Evolutionary conservation across 2,888 invertebrate species (phyloP).

Genomic region (Drosophila affinis): DNA sequence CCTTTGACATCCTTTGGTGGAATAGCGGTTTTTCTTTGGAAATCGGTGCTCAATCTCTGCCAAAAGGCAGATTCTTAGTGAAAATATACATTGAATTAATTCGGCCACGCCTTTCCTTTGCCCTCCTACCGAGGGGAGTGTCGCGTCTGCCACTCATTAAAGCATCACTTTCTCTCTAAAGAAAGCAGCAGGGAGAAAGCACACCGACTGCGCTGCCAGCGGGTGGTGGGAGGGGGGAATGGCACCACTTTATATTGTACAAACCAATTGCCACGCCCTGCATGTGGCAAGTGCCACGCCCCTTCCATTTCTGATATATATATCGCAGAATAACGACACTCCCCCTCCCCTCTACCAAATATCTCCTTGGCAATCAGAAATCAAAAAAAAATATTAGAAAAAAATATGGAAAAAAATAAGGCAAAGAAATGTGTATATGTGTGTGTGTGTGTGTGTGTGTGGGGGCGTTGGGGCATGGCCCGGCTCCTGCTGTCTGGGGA

Average conservation of each 20-base stretch:
- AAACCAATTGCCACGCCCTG: constrained; percentile 26
- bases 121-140: too few relatives aligned
- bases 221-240: not conserved
- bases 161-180: constrained; percentile 12
- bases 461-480: constrained; percentile 22
- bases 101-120: constrained; percentile 9
- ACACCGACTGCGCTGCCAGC: not conserved
- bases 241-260: constrained; percentile 3
- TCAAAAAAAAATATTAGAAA: constrained; percentile 13
- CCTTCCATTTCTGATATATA: not conserved
- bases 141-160: constrained; percentile 24
- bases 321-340: not conserved
- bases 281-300: not conserved
- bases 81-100: constrained; percentile 46
- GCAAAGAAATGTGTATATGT: not conserved
- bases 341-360: not conserved
- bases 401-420: not conserved
- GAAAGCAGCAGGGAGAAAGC: not conserved
- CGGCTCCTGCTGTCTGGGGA: constrained; percentile 4
- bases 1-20: not conserved
- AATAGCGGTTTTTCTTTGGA: not conserved
- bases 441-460: not conserved
- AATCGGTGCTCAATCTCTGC: not conserved
- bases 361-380: constrained; percentile 6
- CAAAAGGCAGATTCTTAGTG: constrained; percentile 44